Evolutionary conservation across 2,888 invertebrate species (phyloP).

Genomic region (Drosophila lutescens): DNA sequence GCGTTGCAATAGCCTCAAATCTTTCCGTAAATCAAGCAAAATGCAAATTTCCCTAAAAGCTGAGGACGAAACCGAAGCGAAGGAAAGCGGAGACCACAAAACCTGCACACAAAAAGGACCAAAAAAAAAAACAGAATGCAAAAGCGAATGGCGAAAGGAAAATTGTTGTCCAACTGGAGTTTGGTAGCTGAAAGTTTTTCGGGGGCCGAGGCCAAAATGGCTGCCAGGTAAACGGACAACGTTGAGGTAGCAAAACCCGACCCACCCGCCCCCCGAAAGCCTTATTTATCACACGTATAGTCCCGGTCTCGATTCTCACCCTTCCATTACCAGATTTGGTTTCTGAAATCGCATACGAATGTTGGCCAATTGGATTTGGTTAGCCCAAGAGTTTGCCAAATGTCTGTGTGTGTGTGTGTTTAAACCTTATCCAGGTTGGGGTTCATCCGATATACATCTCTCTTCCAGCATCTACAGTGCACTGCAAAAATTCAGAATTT

Average conservation of each 20-base stretch:
- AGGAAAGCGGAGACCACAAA: constrained; percentile 48
- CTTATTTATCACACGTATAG: constrained; percentile 71
- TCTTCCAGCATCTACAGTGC: constrained; percentile 13
- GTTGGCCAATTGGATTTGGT: constrained; percentile 76
- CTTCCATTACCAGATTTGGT: constrained; percentile 58
- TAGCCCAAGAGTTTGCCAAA: constrained; percentile 33
- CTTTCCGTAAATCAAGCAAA: constrained; percentile 78
- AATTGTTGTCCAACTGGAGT: constrained; percentile 52
- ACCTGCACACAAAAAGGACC: constrained; percentile 14
- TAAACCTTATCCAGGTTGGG: constrained; percentile 21
- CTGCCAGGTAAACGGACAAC: constrained; percentile 59
- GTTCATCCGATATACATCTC: constrained; percentile 10
- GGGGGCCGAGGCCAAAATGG: constrained; percentile 22
- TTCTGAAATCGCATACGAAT: constrained; percentile 71
- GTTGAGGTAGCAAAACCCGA: constrained; percentile 10
- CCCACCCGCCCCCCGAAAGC: constrained; percentile 52
- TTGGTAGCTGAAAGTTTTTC: constrained; percentile 28
- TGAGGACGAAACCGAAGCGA: constrained; percentile 20
- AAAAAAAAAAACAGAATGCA: constrained; percentile 12
- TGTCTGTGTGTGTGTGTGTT: constrained; percentile 13
- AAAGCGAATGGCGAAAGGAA: constrained; percentile 46
- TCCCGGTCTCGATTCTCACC: constrained; percentile 20
- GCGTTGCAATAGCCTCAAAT: constrained; percentile 77
- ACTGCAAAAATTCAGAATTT: not conserved
- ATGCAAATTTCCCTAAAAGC: constrained; percentile 73